These are phyloP conservation scores for Dipodomys spectabilis DNA, from an alignment of 2,113 vertebrate genomes.

Conservation along the genomic window DNA sequence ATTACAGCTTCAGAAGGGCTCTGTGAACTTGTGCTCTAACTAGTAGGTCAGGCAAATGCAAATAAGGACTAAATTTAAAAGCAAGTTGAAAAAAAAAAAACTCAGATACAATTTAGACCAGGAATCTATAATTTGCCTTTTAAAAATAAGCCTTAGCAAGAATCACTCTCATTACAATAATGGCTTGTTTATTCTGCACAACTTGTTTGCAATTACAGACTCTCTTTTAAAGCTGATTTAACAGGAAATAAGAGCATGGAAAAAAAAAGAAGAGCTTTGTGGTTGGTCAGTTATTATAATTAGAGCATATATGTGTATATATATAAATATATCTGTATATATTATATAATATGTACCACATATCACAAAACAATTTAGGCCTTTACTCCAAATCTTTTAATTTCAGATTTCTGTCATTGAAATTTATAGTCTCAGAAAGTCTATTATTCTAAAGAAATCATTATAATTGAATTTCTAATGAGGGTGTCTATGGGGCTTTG, in stretches of 20 bases:
- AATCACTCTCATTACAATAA: slow-evolving; percentile 75
- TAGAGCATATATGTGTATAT: slow-evolving; percentile 41
- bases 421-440: slow-evolving; percentile 54
- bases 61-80: slow-evolving; percentile 61
- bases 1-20: slow-evolving; percentile 64
- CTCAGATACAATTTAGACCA: slow-evolving; percentile 53
- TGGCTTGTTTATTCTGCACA: slow-evolving; percentile 75
- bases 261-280: not conserved
- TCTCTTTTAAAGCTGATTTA: slow-evolving; percentile 50
- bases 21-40: slow-evolving; percentile 64
- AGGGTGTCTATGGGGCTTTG: slow-evolving; percentile 67
- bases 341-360: not conserved
- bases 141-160: slow-evolving; percentile 72
- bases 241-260: slow-evolving; percentile 49
- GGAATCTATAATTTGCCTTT: slow-evolving; percentile 74
- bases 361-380: slow-evolving; percentile 44
- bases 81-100: slow-evolving; percentile 10
- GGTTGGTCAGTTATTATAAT: slow-evolving; percentile 60
- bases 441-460: slow-evolving; percentile 68
- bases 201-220: slow-evolving; percentile 68
- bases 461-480: slow-evolving; percentile 75
- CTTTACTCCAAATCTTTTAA: slow-evolving; percentile 58
- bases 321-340: not conserved
- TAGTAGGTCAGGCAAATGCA: slow-evolving; percentile 68
- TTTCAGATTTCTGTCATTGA: slow-evolving; percentile 64